Evolutionary conservation across 2,888 invertebrate species (phyloP).

Genomic region (Meloe dianella): DNA sequence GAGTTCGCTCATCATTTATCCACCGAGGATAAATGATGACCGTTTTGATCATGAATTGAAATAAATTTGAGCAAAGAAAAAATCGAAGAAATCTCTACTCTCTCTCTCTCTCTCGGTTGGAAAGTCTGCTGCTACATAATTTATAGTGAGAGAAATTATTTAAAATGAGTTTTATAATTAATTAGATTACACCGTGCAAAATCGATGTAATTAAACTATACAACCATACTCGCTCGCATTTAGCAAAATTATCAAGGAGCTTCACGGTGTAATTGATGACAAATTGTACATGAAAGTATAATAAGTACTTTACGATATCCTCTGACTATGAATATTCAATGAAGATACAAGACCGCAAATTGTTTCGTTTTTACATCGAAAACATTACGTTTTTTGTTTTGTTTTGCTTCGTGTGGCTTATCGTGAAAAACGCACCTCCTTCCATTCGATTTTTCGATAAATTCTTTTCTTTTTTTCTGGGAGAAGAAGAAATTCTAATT

Average conservation of each 20-base stretch:
- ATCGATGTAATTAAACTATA: constrained; percentile 9
- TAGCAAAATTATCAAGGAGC: constrained; percentile 22
- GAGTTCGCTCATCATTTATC: neutral
- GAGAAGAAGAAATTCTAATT: neutral
- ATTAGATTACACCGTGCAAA: constrained; percentile 26
- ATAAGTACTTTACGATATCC: constrained; percentile 26
- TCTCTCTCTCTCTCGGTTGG: neutral
- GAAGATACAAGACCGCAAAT: constrained; percentile 6
- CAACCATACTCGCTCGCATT: constrained; percentile 18
- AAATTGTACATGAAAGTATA: constrained; percentile 31
- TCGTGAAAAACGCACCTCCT: neutral
- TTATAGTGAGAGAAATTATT: constrained; percentile 2
- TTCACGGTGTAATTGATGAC: constrained; percentile 35
- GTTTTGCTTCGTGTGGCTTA: no score
- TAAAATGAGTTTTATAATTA: constrained; percentile 15
- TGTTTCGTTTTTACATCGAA: neutral
- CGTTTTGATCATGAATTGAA: neutral
- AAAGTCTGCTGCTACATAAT: neutral
- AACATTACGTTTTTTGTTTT: neutral
- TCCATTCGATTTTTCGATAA: neutral
- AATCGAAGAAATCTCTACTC: neutral
- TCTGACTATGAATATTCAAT: neutral
- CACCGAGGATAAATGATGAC: neutral
- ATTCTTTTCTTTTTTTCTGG: no score
- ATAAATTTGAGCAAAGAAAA: constrained; percentile 1